Base-by-base conservation (phyloP, 2,797 vertebrate genomes). In the Brachyrhaphis roseni region DNA sequence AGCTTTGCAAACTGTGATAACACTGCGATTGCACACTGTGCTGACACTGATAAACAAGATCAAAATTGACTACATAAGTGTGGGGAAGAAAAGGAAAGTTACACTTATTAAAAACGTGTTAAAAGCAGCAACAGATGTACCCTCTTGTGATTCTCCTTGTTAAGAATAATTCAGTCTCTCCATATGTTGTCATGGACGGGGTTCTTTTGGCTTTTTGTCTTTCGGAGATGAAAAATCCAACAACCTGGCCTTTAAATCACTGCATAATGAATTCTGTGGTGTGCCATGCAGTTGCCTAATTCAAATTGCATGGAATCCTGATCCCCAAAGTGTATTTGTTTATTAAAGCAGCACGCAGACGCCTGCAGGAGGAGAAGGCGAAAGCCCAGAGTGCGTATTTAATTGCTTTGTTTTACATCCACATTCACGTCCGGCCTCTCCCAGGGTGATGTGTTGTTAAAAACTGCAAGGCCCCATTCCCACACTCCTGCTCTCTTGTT, bases 401-500 rank as follows among this genome's bases (percentile, higher is more conserved):
- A 95, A 95, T 96, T 96, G 95, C 94, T 90, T 94, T 95, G 94
- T 93, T 96, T 96, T 94, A 94, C 88, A 95, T 95, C 94, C 91
- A 90, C 89, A 91, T 94, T 92, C 93, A 86, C 79, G 80, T 94
- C 92, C 83, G 90, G 82, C 85, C 87, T 93, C 92, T 95, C 93
- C 91, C 91, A 83, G 90, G 89, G 93, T 94, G 93, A 94, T 91
- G 90, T 93, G 92, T 92, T 94, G 92, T 95, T 95, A 93, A 94
- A 95, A 95, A 93, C 91, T 76, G 72, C 66, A 13, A 86, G 89
- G 86, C 85, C 87, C 57, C 79, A 79, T 93, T 91, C 91, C 88
- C 90, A 88, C 89, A 91, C 91, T 90, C 68, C 86, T 79, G 84
- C 59, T 80, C 72, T 91, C 95, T 96, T 94, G 94, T 95, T 95